Evolutionary conservation across 1,140 invertebrate species (phyloP).

Genomic region (Drosophila varians): DNA sequence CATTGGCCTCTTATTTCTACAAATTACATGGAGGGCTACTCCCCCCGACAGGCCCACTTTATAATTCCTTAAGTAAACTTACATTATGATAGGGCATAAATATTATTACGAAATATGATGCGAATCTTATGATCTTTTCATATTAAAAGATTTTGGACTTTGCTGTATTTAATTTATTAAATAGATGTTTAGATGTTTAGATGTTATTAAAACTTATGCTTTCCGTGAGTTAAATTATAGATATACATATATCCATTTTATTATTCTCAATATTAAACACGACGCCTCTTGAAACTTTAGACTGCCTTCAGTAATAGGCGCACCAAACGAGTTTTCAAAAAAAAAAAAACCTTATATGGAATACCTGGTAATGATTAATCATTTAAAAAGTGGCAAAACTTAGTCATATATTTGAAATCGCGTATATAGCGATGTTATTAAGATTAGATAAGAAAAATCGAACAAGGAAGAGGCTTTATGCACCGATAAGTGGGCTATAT

Average conservation of each 20-base stretch:
- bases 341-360: neutral
- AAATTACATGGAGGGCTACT: constrained; percentile 1
- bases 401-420: constrained; percentile 13
- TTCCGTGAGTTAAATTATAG: no score
- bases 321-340: neutral
- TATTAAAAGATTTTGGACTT: no score
- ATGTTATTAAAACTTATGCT: no score
- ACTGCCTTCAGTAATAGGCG: constrained; percentile 1
- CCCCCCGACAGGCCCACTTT: constrained; percentile 18
- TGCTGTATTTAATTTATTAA: no score
- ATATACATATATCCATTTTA: no score
- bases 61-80: neutral
- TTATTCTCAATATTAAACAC: neutral
- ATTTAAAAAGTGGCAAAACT: neutral
- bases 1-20: constrained; percentile 19
- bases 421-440: constrained; percentile 4
- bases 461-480: constrained; percentile 27
- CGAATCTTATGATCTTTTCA: no score
- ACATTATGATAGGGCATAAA: constrained; percentile 11
- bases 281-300: neutral
- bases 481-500: neutral
- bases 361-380: neutral
- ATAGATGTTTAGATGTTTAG: no score
- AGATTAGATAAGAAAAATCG: constrained; percentile 24
- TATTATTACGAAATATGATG: no score